phyloP scores from a whole-genome alignment of 2,888 invertebrate genomes.

The Chymomyza fuscimana region DNA sequence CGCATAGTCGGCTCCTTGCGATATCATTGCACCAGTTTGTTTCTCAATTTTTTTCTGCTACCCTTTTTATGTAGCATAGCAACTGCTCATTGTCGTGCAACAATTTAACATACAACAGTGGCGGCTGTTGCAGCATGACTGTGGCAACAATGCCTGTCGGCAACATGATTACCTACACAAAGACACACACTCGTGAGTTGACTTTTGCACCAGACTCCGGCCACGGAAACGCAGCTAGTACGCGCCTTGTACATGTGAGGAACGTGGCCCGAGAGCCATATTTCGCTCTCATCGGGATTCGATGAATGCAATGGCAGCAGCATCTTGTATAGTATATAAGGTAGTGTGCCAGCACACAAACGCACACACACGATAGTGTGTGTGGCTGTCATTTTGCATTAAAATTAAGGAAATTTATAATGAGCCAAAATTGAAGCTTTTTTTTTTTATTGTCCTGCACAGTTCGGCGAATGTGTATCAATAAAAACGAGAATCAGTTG shows the following conservation, averaged over 20 bases:
- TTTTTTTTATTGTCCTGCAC: conserved; percentile 1
- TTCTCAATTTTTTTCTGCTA: conserved; percentile 12
- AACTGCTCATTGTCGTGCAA: conserved; percentile 53
- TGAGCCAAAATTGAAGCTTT: conserved; percentile 55
- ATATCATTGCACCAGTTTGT: not conserved
- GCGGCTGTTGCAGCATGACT: not conserved
- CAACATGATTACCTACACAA: conserved; percentile 53
- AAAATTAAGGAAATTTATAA: conserved; percentile 73
- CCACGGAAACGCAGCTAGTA: conserved; percentile 8
- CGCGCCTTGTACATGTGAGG: conserved; percentile 39
- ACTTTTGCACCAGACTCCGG: not conserved
- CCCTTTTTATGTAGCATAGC: conserved; percentile 39
- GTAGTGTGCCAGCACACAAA: conserved; percentile 42
- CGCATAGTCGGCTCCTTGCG: too few relatives aligned
- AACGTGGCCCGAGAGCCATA: conserved; percentile 11
- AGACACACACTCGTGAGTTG: conserved; percentile 15
- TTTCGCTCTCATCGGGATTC: not conserved
- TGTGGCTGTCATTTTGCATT: conserved; percentile 58
- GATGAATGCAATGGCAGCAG: not conserved
- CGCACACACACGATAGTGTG: conserved; percentile 1
- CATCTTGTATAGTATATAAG: conserved; percentile 41
- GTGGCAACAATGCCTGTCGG: conserved; percentile 52
- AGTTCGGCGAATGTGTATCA: not conserved
- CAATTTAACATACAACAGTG: conserved; percentile 47
- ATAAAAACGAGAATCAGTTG: not conserved